Conservation (phyloP, 2,888 invertebrate species). For the Hemaris fuciformis region DNA sequence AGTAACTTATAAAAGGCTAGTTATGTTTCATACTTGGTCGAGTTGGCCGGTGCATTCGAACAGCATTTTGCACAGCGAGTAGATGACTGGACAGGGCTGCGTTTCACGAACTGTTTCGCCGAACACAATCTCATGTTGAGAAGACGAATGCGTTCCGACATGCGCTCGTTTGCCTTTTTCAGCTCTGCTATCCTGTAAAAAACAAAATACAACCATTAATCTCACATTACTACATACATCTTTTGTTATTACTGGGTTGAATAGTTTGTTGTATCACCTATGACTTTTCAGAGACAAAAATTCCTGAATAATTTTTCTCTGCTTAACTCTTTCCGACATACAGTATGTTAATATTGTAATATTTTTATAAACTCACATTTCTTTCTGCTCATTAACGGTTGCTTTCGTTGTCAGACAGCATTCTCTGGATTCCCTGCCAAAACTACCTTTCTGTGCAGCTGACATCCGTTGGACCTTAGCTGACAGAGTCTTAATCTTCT, state of each 20-base stretch:
- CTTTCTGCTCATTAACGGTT: slow-evolving; percentile 54
- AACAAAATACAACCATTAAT: neutral
- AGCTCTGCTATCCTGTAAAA: slow-evolving; percentile 56
- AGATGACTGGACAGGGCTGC: slow-evolving; percentile 29
- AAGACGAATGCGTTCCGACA: slow-evolving; percentile 53
- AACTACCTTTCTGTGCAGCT: slow-evolving; percentile 35
- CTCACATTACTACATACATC: neutral
- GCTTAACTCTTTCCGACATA: no score
- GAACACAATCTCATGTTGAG: slow-evolving; percentile 64
- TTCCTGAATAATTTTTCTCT: no score
- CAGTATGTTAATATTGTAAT: no score
- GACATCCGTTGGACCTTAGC: slow-evolving; percentile 57
- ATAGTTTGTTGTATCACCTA: no score
- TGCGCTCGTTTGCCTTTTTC: slow-evolving; percentile 47
- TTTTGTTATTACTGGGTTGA: no score
- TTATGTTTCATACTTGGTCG: slow-evolving; percentile 39
- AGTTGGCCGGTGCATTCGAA: slow-evolving; percentile 22
- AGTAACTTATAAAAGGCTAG: no score
- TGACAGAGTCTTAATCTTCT: slow-evolving; percentile 59
- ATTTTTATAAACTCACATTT: slow-evolving; percentile 57
- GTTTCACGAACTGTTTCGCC: slow-evolving; percentile 61
- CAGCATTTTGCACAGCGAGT: slow-evolving; percentile 25
- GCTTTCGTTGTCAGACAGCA: slow-evolving; percentile 48
- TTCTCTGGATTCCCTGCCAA: slow-evolving; percentile 43
- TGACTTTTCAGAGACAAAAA: no score